Evolutionary conservation across 2,113 vertebrate species (phyloP).

Genomic region (Thamnaconus septentrionalis): DNA sequence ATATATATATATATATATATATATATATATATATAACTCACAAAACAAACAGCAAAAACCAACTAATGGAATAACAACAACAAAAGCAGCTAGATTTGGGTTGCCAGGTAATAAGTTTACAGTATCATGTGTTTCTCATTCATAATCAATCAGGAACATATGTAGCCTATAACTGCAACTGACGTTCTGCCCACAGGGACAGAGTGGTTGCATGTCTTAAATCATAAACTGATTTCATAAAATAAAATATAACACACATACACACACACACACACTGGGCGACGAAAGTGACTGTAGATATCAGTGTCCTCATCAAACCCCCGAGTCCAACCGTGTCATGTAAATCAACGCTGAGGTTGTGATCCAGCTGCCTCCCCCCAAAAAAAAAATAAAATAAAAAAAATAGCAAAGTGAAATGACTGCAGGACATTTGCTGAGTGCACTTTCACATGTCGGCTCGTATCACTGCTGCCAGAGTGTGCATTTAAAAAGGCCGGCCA

Average conservation of each 20-base stretch:
- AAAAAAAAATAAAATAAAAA: too few relatives aligned
- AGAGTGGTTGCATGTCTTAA: neutral
- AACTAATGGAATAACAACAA: neutral
- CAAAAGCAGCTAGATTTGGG: too few relatives aligned
- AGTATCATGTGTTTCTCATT: conserved; percentile 15
- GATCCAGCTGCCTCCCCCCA: conserved; percentile 27
- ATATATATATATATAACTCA: too few relatives aligned
- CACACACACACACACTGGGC: too few relatives aligned
- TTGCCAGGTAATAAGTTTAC: neutral
- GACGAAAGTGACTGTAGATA: neutral
- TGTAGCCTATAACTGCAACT: neutral
- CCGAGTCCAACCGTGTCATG: neutral
- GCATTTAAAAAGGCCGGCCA: conserved; percentile 56
- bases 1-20: neutral
- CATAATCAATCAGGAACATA: conserved; percentile 13
- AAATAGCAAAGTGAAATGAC: conserved; percentile 46
- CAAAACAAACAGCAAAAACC: neutral
- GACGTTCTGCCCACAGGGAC: neutral
- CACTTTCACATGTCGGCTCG: conserved; percentile 51
- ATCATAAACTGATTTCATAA: neutral
- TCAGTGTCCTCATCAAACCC: neutral
- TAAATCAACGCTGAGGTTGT: conserved; percentile 19
- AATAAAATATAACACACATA: neutral
- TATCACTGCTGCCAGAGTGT: conserved; percentile 53
- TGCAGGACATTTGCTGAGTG: conserved; percentile 48